phyloP scores from a whole-genome alignment of 1,140 invertebrate species.

The Armadillidium nasatum region DNA sequence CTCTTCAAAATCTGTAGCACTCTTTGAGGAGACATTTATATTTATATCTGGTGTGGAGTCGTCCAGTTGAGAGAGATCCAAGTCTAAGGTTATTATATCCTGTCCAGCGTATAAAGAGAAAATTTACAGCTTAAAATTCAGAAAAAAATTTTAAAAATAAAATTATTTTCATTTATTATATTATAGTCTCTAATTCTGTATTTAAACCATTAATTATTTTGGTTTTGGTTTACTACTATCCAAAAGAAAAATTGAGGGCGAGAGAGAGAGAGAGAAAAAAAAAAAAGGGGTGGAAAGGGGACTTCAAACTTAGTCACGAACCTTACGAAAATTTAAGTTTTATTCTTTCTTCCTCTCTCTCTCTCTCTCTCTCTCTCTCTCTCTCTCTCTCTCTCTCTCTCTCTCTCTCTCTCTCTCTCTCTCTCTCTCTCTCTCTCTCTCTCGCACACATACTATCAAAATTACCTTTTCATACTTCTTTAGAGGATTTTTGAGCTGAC shows the following conservation, averaged over 20 bases:
- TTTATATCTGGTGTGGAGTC: background rate
- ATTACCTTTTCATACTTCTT: background rate
- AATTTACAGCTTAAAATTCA: background rate
- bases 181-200: too few species aligned
- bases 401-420: too few species aligned
- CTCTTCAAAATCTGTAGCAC: background rate
- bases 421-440: too few species aligned
- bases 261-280: background rate
- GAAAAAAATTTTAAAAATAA: background rate
- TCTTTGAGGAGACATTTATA: background rate
- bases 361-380: too few species aligned
- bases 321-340: too few species aligned
- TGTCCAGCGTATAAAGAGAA: background rate
- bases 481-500: background rate
- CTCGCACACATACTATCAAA: too few species aligned
- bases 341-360: too few species aligned
- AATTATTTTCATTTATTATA: background rate
- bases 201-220: too few species aligned
- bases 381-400: too few species aligned
- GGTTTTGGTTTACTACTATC: too few species aligned
- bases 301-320: background rate
- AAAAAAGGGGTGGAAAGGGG: background rate
- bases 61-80: background rate
- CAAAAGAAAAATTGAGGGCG: background rate
- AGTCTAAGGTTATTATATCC: background rate